Conservation (phyloP, 2,113 vertebrate species). For the Okapia johnstoni region DNA sequence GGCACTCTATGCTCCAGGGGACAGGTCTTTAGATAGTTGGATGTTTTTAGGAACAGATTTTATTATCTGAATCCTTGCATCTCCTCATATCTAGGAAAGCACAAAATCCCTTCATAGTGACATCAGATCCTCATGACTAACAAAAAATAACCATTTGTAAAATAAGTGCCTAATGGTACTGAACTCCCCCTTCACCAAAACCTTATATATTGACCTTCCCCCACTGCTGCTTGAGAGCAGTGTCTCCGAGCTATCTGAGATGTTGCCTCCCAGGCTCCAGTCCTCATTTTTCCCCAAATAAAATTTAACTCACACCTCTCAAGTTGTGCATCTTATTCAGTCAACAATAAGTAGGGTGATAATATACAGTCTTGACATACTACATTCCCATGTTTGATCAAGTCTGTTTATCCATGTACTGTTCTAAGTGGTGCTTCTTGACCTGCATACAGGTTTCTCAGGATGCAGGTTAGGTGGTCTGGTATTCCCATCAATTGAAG, state of each 20-base stretch:
- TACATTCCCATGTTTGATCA: neutral
- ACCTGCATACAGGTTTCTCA: neutral
- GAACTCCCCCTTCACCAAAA: neutral
- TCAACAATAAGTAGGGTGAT: neutral
- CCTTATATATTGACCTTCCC: neutral
- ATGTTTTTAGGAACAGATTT: neutral
- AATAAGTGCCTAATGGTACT: neutral
- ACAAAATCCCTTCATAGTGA: neutral
- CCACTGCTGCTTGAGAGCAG: neutral
- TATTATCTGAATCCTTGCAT: neutral
- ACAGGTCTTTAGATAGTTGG: neutral
- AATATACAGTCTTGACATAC: neutral
- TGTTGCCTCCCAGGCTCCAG: neutral
- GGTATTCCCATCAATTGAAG: neutral
- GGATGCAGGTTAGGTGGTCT: neutral
- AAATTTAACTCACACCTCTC: neutral
- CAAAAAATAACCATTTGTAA: neutral
- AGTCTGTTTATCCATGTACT: neutral
- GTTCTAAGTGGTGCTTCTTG: neutral
- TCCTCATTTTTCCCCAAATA: neutral
- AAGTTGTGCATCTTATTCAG: neutral
- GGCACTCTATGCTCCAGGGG: neutral
- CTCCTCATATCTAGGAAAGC: neutral
- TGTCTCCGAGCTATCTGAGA: neutral
- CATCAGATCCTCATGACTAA: neutral